Percentiles rank a stretch among this genome's conserved stretches.
These are phyloP conservation scores for Apamea epomidion DNA, from an alignment of 2,888 invertebrate species.

Conservation along the genomic window DNA sequence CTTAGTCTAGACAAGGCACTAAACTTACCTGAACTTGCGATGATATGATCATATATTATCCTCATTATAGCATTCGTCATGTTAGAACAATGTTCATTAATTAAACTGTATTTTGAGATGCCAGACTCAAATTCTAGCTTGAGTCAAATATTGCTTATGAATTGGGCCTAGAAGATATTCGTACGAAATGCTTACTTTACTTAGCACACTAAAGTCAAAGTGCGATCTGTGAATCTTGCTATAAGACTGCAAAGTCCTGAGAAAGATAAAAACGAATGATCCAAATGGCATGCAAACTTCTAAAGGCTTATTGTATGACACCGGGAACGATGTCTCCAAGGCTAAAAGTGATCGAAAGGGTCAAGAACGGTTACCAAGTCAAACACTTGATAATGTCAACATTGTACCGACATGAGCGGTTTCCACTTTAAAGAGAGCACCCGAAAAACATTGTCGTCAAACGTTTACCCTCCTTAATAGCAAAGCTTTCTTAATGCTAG, in stretches of 20 bases:
- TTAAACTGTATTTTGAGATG: background rate
- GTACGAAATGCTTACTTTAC: too few species aligned
- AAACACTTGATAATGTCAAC: background rate
- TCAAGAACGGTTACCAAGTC: background rate
- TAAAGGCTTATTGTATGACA: background rate
- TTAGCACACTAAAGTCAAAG: too few species aligned
- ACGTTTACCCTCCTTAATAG: background rate
- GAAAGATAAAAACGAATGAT: background rate
- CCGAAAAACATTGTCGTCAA: background rate
- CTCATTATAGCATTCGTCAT: background rate
- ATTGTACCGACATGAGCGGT: background rate
- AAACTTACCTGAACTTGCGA: conserved; percentile 12
- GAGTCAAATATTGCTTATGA: background rate
- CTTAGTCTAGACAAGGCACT: conserved; percentile 5
- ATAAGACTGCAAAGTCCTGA: too few species aligned
- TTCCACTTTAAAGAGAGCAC: background rate
- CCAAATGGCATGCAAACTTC: background rate
- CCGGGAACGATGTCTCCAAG: background rate
- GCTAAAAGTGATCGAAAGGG: background rate
- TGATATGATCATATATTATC: conserved; percentile 2
- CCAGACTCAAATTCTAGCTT: too few species aligned
- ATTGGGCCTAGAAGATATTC: background rate
- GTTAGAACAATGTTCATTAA: background rate
- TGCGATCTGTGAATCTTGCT: too few species aligned
- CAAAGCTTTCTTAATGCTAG: background rate